phyloP scores from a whole-genome alignment of 92 coral and sea anemone species.

The Porites cylindrica region DNA sequence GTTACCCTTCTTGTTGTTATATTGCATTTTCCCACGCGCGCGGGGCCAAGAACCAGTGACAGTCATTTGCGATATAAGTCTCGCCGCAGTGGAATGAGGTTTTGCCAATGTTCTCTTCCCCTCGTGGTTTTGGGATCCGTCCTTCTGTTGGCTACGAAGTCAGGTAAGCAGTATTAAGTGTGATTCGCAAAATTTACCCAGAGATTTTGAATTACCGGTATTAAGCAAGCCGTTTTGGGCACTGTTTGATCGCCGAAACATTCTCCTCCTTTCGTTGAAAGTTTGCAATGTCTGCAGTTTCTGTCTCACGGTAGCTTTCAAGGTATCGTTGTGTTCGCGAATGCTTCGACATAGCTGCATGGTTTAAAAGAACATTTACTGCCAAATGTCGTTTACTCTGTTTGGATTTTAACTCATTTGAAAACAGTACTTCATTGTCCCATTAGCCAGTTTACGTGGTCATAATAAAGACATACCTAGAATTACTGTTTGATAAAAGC shows the following conservation, averaged over 20 bases:
- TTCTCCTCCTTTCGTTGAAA: background rate
- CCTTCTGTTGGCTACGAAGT: conserved; percentile 1
- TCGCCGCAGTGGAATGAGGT: conserved; percentile 33
- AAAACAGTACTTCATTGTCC: background rate
- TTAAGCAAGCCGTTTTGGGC: background rate
- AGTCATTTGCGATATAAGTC: background rate
- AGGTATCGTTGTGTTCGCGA: background rate
- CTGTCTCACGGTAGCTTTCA: background rate
- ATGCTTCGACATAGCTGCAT: background rate
- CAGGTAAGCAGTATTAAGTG: conserved; percentile 20
- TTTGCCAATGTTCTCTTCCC: conserved; percentile 4
- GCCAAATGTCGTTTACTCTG: background rate
- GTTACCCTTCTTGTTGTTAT: conserved; percentile 6
- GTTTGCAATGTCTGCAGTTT: conserved; percentile 20
- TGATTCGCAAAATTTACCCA: background rate
- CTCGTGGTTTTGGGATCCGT: conserved; percentile 17
- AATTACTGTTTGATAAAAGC: conserved; percentile 27
- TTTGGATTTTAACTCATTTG: background rate
- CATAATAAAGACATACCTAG: conserved; percentile 11
- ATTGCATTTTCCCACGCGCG: conserved; percentile 7
- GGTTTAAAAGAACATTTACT: background rate
- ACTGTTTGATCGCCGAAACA: background rate
- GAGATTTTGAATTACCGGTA: background rate
- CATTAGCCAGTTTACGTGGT: background rate
- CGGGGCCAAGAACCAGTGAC: conserved; percentile 2